Evolutionary conservation across 2,888 invertebrate genomes (phyloP), one percentile per base, ranked within the genome.

Genomic region (Panzeria rudis): DNA sequence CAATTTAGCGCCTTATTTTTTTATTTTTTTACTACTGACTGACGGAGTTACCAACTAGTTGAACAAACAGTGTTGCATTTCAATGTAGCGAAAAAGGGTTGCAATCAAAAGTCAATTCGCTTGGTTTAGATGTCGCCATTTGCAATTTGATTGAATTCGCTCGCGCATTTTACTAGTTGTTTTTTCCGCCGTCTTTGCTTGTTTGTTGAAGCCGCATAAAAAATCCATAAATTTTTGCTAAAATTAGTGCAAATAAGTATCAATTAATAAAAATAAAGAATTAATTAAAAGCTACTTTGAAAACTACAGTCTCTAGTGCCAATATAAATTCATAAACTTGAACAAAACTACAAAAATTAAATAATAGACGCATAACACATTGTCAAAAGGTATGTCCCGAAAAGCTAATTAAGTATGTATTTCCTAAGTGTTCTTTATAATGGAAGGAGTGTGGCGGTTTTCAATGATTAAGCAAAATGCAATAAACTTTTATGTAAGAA

Each of bases 81-180:
- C 15, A 1, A 3, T 2, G 62, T 47, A 44, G 0, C 17, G 8
- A 13, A 13, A 8, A 35, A 68, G 32, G 15, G 77, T 52, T 69
- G 69, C 35, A 78, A 4, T 32, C 9, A 25, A 52, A 50, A 20
- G n/a, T 32, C 23, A 61, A 72, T 72, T 83, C 72, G 72, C 73
- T 41, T 69, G 6, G 13, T 47, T 79, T 62, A 3, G 3, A 25
- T 56, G 82, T 81, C 87, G 87, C 87, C 87, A 87, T 87, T 87
- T 87, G 86, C 86, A 86, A 87, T 86, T 84, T 68, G 66, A 44
- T 41, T 64, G 54, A 76, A 80, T 84, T 83, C 59, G 80, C 84
- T 84, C 61, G 78, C 84, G 86, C 80, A 83, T 86, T 87, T 69
- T 71, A 83, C 71, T 85, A 85, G 86, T 83, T 86, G 84, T 85